These are phyloP conservation scores for Eristalinus sepulchralis DNA, from an alignment of 2,888 invertebrate genomes.

Conservation along the genomic window DNA sequence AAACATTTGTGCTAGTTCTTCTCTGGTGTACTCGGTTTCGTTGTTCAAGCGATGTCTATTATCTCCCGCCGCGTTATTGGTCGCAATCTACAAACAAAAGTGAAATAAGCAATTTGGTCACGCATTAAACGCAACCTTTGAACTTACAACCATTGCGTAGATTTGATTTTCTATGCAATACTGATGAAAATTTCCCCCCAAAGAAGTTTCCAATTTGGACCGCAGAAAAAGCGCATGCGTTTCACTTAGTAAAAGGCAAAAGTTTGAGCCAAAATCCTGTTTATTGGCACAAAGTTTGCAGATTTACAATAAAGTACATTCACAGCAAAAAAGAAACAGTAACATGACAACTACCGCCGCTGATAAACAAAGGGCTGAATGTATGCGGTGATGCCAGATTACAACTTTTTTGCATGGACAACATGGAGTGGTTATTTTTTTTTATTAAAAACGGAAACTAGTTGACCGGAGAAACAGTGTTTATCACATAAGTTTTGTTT, in stretches of 20 bases:
- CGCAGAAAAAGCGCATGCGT: neutral
- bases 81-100: neutral
- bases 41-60: slow-evolving; percentile 10
- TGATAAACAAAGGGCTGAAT: slow-evolving; percentile 42
- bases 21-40: slow-evolving; percentile 50
- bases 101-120: neutral
- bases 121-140: neutral
- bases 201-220: neutral
- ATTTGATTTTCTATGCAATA: neutral
- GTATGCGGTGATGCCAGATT: slow-evolving; percentile 13
- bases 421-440: neutral
- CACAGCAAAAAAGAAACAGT: neutral
- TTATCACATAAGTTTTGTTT: too few relatives aligned
- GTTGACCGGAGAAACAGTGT: too few relatives aligned
- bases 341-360: neutral
- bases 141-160: slow-evolving; percentile 40
- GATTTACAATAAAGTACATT: neutral
- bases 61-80: neutral
- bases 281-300: neutral
- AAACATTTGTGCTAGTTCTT: slow-evolving; percentile 55
- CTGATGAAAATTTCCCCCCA: neutral
- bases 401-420: neutral
- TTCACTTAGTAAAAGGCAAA: neutral
- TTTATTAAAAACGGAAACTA: neutral
- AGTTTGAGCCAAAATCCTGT: neutral